These are phyloP conservation scores for Caenorhabditis sp. DNA, from an alignment of 2,888 invertebrate genomes.

Conservation along the genomic window DNA sequence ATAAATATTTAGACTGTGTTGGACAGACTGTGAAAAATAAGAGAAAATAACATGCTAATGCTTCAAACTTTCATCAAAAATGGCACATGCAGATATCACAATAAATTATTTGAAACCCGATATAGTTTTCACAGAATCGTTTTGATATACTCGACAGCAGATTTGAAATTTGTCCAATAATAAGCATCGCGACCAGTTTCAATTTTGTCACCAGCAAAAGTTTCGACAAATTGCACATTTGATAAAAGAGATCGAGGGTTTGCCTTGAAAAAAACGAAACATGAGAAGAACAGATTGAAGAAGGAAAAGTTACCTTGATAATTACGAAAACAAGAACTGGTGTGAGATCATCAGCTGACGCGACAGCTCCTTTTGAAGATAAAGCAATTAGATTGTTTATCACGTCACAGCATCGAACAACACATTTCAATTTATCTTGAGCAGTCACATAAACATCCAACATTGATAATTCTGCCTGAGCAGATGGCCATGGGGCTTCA, in stretches of 20 bases:
- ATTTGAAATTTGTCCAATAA: slow-evolving; percentile 98
- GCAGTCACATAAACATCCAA: slow-evolving; percentile 83
- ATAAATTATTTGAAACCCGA: neutral
- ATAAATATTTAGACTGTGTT: neutral
- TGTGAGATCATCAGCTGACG: slow-evolving; percentile 89
- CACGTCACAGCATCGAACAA: slow-evolving; percentile 80
- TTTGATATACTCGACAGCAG: slow-evolving; percentile 95
- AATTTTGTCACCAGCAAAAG: slow-evolving; percentile 82
- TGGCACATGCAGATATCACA: slow-evolving; percentile 6
- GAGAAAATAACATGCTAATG: neutral
- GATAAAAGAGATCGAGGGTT: slow-evolving; percentile 92
- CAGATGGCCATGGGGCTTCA: slow-evolving; percentile 94
- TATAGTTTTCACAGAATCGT: slow-evolving; percentile 47
- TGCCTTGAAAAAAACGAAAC: slow-evolving; percentile 75
- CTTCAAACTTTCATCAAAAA: neutral
- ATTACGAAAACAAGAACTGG: slow-evolving; percentile 95
- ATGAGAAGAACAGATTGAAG: neutral
- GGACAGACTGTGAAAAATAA: neutral
- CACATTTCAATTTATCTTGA: slow-evolving; percentile 47
- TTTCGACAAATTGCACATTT: slow-evolving; percentile 92
- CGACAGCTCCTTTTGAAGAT: slow-evolving; percentile 74
- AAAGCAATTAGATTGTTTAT: slow-evolving; percentile 91
- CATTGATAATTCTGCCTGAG: slow-evolving; percentile 86
- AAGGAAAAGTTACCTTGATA: slow-evolving; percentile 74
- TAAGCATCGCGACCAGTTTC: slow-evolving; percentile 83